These are phyloP conservation scores for Poeciliopsis turrubarensis DNA, from an alignment of 2,113 vertebrate species.

Conservation along the genomic window DNA sequence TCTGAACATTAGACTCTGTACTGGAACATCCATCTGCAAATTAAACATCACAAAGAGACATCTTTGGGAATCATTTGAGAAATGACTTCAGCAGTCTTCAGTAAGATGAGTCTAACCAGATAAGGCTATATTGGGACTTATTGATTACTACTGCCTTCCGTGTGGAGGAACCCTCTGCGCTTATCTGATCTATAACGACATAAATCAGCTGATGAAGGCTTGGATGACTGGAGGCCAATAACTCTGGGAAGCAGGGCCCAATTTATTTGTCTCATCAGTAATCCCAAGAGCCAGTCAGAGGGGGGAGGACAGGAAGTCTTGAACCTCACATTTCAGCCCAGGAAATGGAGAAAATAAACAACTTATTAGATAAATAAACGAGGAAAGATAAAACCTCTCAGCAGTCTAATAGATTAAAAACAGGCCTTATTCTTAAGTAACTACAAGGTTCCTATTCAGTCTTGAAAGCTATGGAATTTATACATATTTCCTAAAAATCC, in stretches of 20 bases:
- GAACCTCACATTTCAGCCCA: slow-evolving; percentile 37
- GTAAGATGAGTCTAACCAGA: slow-evolving; percentile 58
- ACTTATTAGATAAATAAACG: slow-evolving; percentile 65
- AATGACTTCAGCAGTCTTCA: slow-evolving; percentile 27
- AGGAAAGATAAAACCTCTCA: slow-evolving; percentile 48
- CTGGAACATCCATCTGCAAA: slow-evolving; percentile 40
- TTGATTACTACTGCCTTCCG: slow-evolving; percentile 54
- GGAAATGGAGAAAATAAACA: slow-evolving; percentile 66
- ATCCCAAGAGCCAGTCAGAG: slow-evolving; percentile 51
- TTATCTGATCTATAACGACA: slow-evolving; percentile 61
- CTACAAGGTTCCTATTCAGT: background rate
- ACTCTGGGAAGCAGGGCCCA: slow-evolving; percentile 16
- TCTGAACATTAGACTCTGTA: slow-evolving; percentile 34
- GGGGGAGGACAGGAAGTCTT: slow-evolving; percentile 48
- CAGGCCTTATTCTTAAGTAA: slow-evolving; percentile 55
- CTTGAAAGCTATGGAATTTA: background rate
- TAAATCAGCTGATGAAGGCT: slow-evolving; percentile 47
- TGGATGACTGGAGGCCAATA: slow-evolving; percentile 43
- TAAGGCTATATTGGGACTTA: slow-evolving; percentile 60
- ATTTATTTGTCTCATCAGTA: slow-evolving; percentile 53
- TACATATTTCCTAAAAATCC: background rate
- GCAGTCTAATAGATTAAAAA: slow-evolving; percentile 54
- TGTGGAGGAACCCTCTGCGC: slow-evolving; percentile 47
- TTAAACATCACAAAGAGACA: slow-evolving; percentile 7
- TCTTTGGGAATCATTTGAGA: slow-evolving; percentile 18